Base-by-base conservation (phyloP, 2,113 vertebrate genomes). In the Chaetodon trifascialis region DNA sequence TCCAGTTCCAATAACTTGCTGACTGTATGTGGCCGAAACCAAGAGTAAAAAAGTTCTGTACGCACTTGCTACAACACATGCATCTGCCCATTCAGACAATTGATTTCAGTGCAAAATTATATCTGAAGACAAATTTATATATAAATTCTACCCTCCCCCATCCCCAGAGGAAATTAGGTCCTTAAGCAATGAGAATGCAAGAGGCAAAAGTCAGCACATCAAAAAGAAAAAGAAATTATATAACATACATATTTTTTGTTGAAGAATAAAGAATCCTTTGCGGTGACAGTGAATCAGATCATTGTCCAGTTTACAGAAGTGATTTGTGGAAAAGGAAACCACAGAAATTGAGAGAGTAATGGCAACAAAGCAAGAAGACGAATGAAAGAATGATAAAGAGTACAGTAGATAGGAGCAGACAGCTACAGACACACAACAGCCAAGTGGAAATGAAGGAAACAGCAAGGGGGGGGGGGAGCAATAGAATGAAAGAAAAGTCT, bases 401-500 rank as follows among this genome's bases (percentile, higher is more conserved):
- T 16, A 66, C 25, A 67, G 59, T 38, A 73, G 86, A 77, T 38
- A 65, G 76, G 19, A 73, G 74, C 46, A 78, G 58, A 74, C 40
- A 9, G 78, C 56, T 74, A 30, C 44, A 70, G 56, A 75, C 49
- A 38, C 63, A 52, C 36, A 72, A 54, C 73, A 82, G 84, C 71
- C 78, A 76, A 71, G 63, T 79, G 73, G 68, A 85, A 87, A 70
- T 87, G 72, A 87, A 87, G 80, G 54, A 85, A 81, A 84, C 80
- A 64, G 36, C 40, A 11, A 49, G 60, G 68, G 66, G 74, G 52
- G 0, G 12, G 64, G 40, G 56, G 17, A 68, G 38, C 2, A 4
- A 38, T 21, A 60, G 36, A 80, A 23, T n/a, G 25, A 69, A 66
- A 52, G 21, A 68, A 51, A 69, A 52, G 51, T 36, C 58, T 55